Conservation (phyloP, 2,888 invertebrate genomes). For the Noctuana brunneofusca region DNA sequence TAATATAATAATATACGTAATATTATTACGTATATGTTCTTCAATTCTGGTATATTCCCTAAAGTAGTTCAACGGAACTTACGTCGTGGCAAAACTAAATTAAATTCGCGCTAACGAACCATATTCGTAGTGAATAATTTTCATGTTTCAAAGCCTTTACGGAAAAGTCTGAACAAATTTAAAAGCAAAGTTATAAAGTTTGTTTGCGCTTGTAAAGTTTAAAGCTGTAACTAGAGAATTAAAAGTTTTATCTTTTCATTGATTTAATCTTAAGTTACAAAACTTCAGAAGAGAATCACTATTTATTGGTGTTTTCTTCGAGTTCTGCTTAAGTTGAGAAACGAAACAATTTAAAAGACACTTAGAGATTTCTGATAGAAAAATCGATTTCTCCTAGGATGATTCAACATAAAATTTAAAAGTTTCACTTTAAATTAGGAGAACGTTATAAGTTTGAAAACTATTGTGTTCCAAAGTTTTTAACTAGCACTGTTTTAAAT, state of each 20-base stretch:
- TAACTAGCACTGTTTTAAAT: no score
- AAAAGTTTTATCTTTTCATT: background rate
- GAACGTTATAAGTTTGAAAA: no score
- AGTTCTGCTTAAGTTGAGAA: background rate
- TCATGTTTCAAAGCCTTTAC: background rate
- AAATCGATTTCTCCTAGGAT: no score
- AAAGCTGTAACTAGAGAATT: background rate
- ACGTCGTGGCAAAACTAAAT: conserved; percentile 1
- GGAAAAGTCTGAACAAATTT: conserved; percentile 1
- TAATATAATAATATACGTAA: no score
- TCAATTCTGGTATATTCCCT: background rate
- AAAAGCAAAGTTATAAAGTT: background rate
- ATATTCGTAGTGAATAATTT: background rate
- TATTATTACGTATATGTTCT: background rate
- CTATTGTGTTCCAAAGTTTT: no score
- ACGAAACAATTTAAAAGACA: background rate
- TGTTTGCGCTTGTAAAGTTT: background rate
- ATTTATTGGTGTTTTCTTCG: background rate
- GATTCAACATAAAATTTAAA: no score
- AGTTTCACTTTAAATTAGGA: no score
- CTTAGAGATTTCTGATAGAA: background rate
- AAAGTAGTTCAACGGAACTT: background rate
- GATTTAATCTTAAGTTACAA: background rate
- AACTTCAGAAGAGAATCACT: background rate
- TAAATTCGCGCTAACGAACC: conserved; percentile 8